Percentiles rank a stretch among this genome's conserved stretches.
phyloP scores from a whole-genome alignment of 2,888 invertebrate species.

The Dynastes hyllus region DNA sequence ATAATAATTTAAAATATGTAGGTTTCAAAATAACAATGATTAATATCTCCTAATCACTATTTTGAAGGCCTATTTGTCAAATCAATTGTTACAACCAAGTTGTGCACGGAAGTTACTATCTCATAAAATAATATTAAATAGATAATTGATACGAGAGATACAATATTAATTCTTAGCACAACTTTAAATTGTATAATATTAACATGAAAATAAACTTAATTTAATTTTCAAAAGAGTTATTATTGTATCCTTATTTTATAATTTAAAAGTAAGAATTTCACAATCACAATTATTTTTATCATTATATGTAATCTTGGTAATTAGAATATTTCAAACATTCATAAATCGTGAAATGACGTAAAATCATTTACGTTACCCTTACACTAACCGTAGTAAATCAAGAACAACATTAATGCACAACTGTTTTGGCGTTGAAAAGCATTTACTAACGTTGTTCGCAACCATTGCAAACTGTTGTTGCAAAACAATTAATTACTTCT shows the following conservation, averaged over 20 bases:
- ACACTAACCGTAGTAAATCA: no score
- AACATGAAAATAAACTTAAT: not conserved
- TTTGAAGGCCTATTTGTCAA: conserved; percentile 31
- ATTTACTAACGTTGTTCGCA: no score
- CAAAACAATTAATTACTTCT: no score
- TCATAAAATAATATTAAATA: not conserved
- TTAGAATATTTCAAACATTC: conserved; percentile 3
- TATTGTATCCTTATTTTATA: conserved; percentile 9
- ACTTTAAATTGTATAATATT: not conserved
- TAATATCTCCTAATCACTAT: conserved; percentile 25
- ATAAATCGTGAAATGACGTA: no score
- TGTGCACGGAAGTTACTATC: conserved; percentile 6
- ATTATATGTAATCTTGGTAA: conserved; percentile 18
- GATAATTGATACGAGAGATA: conserved; percentile 5
- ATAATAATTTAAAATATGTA: conserved; percentile 38
- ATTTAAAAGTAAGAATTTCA: conserved; percentile 19
- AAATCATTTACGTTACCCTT: no score
- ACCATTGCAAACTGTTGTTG: no score
- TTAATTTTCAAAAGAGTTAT: not conserved
- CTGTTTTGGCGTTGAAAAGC: no score
- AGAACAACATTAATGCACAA: no score
- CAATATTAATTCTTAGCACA: not conserved
- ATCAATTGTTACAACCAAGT: conserved; percentile 28
- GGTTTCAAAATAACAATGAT: conserved; percentile 23
- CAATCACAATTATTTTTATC: conserved; percentile 27